Base-by-base conservation (phyloP, 2,888 invertebrate species). In the Acronicta leporina region DNA sequence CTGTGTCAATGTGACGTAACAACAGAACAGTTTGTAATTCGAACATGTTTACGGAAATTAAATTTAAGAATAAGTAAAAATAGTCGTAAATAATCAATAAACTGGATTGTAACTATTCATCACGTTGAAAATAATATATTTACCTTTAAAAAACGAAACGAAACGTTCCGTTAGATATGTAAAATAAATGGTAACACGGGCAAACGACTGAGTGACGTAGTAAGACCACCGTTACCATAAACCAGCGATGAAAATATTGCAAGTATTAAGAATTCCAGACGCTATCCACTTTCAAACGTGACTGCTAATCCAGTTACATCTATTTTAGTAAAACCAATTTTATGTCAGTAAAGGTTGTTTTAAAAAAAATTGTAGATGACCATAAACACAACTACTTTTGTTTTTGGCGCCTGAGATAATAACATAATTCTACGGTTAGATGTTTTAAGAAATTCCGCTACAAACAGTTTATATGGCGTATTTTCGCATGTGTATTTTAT, bases 151-250 rank as follows among this genome's bases (percentile, higher is more conserved):
- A 76, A 69, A 58, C 58, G 66, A 20, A 59, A 62, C 56, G 43
- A 68, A 79, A 74, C 69, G 69, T 80, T 65, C 82, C 81, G 80
- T 83, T 81, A 61, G 57, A 68, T 75, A 81, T 82, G 73, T 78
- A 68, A 77, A 80, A 60, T 64, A 64, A 67, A 75, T 76, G 66
- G 71, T 66, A 66, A 54, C 71, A 54, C 53, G 52, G 60, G 20
- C 20, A 20, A 33, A 27, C 43, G 53, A 16, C 16, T 52, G 41
- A 41, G 40, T 70, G 78, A 80, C 82, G 82, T 73, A 65, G 61
- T 50, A 27, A 47, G 62, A 63, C 25, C 30, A 63, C 77, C 77
- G 77, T 78, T 78, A 80, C 49, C 47, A 48, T 41, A 55, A 40
- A 58, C 45, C 52, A 63, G 46, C 52, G 43, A 49, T 49, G 48